Evolutionary conservation across 2,888 invertebrate species (phyloP).

Genomic region (Drosophila longiperda): DNA sequence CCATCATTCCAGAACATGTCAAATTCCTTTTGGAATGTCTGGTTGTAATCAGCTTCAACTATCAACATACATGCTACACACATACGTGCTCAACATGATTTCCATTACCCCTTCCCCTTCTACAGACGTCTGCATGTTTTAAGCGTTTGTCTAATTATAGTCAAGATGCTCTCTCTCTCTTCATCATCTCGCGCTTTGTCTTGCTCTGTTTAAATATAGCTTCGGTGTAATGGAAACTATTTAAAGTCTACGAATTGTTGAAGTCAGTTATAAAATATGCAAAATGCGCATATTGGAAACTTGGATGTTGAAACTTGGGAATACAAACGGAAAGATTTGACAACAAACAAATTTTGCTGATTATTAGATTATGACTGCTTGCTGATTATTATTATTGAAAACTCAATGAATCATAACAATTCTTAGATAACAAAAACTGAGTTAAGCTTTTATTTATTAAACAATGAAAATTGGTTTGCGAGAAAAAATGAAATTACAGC

Average conservation of each 20-base stretch:
- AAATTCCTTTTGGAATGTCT: slow-evolving; percentile 43
- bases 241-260: slow-evolving; percentile 53
- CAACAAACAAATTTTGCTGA: not conserved
- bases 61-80: slow-evolving; percentile 41
- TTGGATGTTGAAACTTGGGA: slow-evolving; percentile 55
- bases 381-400: slow-evolving; percentile 18
- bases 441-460: slow-evolving; percentile 18
- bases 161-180: slow-evolving; percentile 20
- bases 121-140: slow-evolving; percentile 29
- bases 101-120: not conserved
- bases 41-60: slow-evolving; percentile 54
- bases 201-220: slow-evolving; percentile 55
- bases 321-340: slow-evolving; percentile 36
- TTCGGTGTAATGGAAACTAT: slow-evolving; percentile 70
- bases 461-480: slow-evolving; percentile 28
- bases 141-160: slow-evolving; percentile 59
- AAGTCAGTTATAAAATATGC: slow-evolving; percentile 74
- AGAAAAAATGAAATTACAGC: not conserved
- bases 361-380: slow-evolving; percentile 16
- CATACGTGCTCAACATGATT: slow-evolving; percentile 32
- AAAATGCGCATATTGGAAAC: slow-evolving; percentile 64
- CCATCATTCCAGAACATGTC: slow-evolving; percentile 47
- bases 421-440: slow-evolving; percentile 37
- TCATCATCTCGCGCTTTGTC: slow-evolving; percentile 4
- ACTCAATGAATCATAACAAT: slow-evolving; percentile 18